Evolutionary conservation across 2,797 vertebrate species (phyloP).

Genomic region (Coregonus suidteri): DNA sequence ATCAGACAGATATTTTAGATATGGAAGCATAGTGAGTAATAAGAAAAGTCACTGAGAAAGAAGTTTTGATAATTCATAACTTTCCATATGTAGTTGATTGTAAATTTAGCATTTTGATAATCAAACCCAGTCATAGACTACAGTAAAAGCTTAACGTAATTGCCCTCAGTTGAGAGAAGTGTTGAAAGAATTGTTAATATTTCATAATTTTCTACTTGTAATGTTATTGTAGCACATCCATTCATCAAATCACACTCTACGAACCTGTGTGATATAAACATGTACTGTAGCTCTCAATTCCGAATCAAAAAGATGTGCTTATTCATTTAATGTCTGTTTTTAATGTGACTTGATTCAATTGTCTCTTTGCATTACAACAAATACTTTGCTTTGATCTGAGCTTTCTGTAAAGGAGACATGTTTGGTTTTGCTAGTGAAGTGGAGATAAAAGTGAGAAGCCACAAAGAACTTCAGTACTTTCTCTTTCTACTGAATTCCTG

Average conservation of each 20-base stretch:
- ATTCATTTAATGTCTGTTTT: background rate
- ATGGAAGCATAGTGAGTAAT: slow-evolving; percentile 44
- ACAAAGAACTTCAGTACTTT: slow-evolving; percentile 54
- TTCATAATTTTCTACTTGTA: background rate
- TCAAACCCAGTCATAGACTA: background rate
- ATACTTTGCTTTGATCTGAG: slow-evolving; percentile 10
- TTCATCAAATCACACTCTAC: background rate
- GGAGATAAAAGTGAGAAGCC: slow-evolving; percentile 55
- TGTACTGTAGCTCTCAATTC: background rate
- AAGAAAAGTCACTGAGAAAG: slow-evolving; percentile 36
- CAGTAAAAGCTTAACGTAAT: background rate
- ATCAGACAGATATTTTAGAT: slow-evolving; percentile 31
- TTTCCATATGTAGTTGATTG: slow-evolving; percentile 51
- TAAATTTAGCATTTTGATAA: background rate
- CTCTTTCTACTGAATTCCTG: slow-evolving; percentile 67
- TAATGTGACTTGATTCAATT: slow-evolving; percentile 1
- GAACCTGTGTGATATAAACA: background rate
- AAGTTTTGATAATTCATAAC: slow-evolving; percentile 37
- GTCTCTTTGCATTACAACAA: slow-evolving; percentile 4
- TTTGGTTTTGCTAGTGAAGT: slow-evolving; percentile 41
- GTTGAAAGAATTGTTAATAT: background rate
- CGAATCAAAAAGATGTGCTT: background rate
- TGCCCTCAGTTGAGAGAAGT: background rate
- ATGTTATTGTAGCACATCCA: background rate
- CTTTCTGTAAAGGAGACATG: slow-evolving; percentile 27